Conservation (phyloP, 2,797 vertebrate genomes). For the Dromococcyx pavoninus region DNA sequence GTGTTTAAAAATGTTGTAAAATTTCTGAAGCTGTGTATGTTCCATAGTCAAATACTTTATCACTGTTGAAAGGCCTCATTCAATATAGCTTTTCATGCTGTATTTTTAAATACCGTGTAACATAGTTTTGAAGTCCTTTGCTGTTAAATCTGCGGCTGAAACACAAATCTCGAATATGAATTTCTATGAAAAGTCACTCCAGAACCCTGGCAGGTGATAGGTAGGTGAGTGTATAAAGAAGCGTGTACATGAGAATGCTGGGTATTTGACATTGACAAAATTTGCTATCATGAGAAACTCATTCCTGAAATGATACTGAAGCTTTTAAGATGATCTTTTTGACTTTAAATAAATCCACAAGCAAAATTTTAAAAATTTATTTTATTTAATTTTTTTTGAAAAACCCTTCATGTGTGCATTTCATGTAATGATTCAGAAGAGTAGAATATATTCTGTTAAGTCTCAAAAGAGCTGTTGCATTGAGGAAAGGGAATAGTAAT, state of each 20-base stretch:
- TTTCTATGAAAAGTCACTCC: constrained; percentile 20
- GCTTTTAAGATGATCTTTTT: not conserved
- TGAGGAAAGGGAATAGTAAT: constrained; percentile 55
- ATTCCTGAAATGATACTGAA: not conserved
- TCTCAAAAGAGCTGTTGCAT: not conserved
- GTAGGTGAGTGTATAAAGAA: not conserved
- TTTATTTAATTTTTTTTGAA: not conserved
- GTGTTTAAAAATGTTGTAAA: not conserved
- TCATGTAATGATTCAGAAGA: constrained; percentile 25
- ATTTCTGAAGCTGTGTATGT: not conserved
- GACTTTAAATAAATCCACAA: not conserved
- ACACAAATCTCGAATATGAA: not conserved
- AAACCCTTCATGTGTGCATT: not conserved
- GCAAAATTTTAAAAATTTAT: not conserved
- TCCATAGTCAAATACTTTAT: not conserved
- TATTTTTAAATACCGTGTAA: not conserved
- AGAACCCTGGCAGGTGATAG: not conserved
- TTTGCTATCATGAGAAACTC: not conserved
- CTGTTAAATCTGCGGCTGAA: not conserved
- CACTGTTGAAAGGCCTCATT: not conserved
- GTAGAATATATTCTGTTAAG: not conserved
- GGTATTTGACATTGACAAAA: not conserved
- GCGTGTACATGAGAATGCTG: not conserved
- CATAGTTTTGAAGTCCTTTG: not conserved
- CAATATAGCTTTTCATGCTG: not conserved